phyloP scores from a whole-genome alignment of 2,888 invertebrate species.

The Drosophila kambysellisi region DNA sequence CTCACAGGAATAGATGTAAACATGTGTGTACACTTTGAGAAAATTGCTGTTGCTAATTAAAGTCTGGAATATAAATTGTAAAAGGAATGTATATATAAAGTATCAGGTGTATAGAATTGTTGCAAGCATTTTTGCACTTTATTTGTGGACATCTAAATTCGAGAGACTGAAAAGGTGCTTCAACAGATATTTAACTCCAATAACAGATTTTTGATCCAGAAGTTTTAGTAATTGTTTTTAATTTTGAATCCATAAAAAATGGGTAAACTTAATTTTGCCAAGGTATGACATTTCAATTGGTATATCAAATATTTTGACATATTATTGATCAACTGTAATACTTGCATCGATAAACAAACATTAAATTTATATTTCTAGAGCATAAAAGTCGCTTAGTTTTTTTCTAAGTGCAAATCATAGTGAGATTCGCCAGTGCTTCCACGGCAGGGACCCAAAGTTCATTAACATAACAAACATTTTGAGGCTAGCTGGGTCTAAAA shows the following conservation, averaged over 20 bases:
- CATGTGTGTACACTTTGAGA: constrained; percentile 3
- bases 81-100: background rate
- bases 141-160: background rate
- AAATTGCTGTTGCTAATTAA: background rate
- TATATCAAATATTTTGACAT: background rate
- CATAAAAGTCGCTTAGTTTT: background rate
- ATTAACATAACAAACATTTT: constrained; percentile 82
- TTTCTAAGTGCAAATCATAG: constrained; percentile 1
- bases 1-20: constrained; percentile 4
- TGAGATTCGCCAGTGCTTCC: constrained; percentile 34
- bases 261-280: background rate
- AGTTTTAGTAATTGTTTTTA: background rate
- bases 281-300: background rate
- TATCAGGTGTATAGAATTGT: background rate
- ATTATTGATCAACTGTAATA: background rate
- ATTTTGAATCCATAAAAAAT: background rate
- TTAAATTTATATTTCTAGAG: background rate
- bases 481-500: constrained; percentile 21
- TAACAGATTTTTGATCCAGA: background rate
- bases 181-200: background rate
- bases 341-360: too few relatives aligned
- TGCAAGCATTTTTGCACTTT: background rate
- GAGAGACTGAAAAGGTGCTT: background rate
- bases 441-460: constrained; percentile 61
- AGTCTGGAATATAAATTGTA: background rate